Percentiles rank a stretch among this genome's conserved stretches.
Conservation (phyloP, 2,113 vertebrate genomes). For the Cromileptes altivelis region DNA sequence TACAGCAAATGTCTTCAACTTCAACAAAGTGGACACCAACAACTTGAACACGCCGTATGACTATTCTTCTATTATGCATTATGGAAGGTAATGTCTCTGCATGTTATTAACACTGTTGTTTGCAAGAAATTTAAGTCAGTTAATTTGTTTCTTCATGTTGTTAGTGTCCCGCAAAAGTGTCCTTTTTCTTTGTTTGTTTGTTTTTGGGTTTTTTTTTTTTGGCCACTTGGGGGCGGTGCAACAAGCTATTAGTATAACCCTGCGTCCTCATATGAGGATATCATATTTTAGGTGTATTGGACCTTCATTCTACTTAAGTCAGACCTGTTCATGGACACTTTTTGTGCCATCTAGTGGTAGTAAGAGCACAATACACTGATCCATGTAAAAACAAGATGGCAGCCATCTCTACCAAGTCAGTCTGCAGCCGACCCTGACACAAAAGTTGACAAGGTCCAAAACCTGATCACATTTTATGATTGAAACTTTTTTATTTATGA, state of each 20-base stretch:
- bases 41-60: constrained; percentile 60
- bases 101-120: background rate
- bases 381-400: too few relatives aligned
- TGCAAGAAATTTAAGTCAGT: background rate
- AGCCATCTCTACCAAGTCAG: too few relatives aligned
- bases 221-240: background rate
- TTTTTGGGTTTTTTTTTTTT: background rate
- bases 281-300: too few relatives aligned
- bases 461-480: too few relatives aligned
- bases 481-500: too few relatives aligned
- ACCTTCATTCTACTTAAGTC: too few relatives aligned
- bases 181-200: background rate
- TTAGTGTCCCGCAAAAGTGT: background rate
- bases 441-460: too few relatives aligned
- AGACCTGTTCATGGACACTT: too few relatives aligned
- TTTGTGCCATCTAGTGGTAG: too few relatives aligned
- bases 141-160: background rate
- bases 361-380: too few relatives aligned
- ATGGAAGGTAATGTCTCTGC: constrained; percentile 45
- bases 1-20: constrained; percentile 27
- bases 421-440: too few relatives aligned
- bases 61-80: constrained; percentile 75
- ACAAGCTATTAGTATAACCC: background rate
- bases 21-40: constrained; percentile 57
- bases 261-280: too few relatives aligned